Evolutionary conservation across 2,888 invertebrate species (phyloP).

Genomic region (Athripsodes cinereus): DNA sequence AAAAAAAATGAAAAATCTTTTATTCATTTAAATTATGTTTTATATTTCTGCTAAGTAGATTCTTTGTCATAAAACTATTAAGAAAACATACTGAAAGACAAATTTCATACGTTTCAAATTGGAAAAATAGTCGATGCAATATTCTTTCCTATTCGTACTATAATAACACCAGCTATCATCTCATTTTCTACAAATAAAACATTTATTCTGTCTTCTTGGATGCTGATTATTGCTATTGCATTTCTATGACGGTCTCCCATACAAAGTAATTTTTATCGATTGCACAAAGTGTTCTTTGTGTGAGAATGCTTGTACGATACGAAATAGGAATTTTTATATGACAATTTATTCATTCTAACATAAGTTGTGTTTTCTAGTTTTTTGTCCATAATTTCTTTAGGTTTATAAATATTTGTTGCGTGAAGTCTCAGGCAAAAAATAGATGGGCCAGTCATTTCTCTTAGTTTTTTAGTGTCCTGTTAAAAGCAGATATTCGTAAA

Average conservation of each 20-base stretch:
- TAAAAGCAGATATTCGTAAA: too few species aligned
- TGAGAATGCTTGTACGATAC: neutral
- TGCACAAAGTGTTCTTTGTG: neutral
- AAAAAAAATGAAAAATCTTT: too few species aligned
- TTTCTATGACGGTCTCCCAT: neutral
- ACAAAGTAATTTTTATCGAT: neutral
- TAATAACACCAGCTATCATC: neutral
- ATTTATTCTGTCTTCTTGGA: neutral
- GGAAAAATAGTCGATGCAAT: neutral
- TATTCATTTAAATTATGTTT: too few species aligned
- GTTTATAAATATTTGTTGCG: too few species aligned
- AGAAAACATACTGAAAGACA: too few species aligned
- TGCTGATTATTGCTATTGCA: neutral
- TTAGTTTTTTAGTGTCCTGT: too few species aligned
- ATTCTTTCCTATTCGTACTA: neutral
- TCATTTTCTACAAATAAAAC: neutral
- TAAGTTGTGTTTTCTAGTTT: too few species aligned
- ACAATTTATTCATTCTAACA: slow-evolving; percentile 20
- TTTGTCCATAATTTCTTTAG: too few species aligned
- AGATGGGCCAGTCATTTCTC: too few species aligned
- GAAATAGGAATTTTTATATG: slow-evolving; percentile 17
- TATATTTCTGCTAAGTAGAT: neutral
- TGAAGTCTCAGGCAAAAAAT: too few species aligned
- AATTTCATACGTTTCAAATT: neutral
- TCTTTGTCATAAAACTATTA: neutral